Percentiles rank a stretch among this genome's conserved stretches.
Evolutionary conservation across 2,113 vertebrate species (phyloP).

Genomic region (Azemiops feae): DNA sequence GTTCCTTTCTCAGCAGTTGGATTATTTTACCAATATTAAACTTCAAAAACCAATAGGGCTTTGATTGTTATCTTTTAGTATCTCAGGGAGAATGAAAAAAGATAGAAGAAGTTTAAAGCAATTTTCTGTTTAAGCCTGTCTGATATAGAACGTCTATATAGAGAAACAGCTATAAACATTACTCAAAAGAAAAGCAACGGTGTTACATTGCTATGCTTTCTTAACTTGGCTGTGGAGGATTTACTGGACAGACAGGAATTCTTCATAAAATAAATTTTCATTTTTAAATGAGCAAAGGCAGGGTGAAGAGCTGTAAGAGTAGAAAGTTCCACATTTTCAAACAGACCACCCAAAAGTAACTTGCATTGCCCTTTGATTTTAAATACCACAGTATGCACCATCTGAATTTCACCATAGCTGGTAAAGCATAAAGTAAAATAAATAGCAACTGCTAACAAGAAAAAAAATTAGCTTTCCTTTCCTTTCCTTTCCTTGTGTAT

Average conservation of each 20-base stretch:
- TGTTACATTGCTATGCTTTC: slow-evolving; percentile 15
- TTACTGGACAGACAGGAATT: neutral
- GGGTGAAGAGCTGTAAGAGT: slow-evolving; percentile 30
- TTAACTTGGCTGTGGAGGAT: slow-evolving; percentile 17
- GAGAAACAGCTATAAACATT: slow-evolving; percentile 20
- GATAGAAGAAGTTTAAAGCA: slow-evolving; percentile 41
- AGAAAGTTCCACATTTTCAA: slow-evolving; percentile 39
- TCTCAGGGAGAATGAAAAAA: slow-evolving; percentile 38
- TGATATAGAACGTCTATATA: slow-evolving; percentile 32
- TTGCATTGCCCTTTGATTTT: slow-evolving; percentile 19
- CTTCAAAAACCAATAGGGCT: slow-evolving; percentile 39
- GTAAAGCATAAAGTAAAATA: slow-evolving; percentile 1
- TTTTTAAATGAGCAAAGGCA: neutral
- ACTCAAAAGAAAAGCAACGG: slow-evolving; percentile 31
- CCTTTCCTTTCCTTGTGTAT: slow-evolving; percentile 8
- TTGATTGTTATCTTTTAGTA: slow-evolving; percentile 45
- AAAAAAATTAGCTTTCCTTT: neutral
- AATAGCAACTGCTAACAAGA: slow-evolving; percentile 9
- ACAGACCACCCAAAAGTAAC: slow-evolving; percentile 45
- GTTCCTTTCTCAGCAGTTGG: slow-evolving; percentile 42
- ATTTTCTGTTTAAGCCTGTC: slow-evolving; percentile 17
- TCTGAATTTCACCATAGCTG: slow-evolving; percentile 30
- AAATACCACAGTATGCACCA: slow-evolving; percentile 17
- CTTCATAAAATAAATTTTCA: slow-evolving; percentile 39
- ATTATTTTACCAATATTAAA: slow-evolving; percentile 38